phyloP scores from a whole-genome alignment of 2,797 vertebrate genomes.

The Tiaroga cobitis region DNA sequence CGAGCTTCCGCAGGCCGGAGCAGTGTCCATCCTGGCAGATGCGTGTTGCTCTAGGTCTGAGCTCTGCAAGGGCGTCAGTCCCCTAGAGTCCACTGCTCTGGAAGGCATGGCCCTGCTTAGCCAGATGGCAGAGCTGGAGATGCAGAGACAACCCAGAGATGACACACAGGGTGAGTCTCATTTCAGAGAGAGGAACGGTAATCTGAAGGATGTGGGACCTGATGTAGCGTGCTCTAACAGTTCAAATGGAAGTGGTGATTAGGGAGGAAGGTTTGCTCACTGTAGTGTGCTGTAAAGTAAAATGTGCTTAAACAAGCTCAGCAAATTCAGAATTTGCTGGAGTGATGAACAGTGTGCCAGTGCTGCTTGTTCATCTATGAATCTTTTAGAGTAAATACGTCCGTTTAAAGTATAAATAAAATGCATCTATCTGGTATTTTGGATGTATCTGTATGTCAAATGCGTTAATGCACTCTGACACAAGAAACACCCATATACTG shows the following conservation, averaged over 20 bases:
- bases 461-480: slow-evolving; percentile 18
- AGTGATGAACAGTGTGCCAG: no score
- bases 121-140: slow-evolving; percentile 89
- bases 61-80: slow-evolving; percentile 66
- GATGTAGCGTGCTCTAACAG: slow-evolving; percentile 11
- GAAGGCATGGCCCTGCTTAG: slow-evolving; percentile 95
- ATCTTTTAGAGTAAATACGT: slow-evolving; percentile 34
- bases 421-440: not conserved
- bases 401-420: slow-evolving; percentile 29
- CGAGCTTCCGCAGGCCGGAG: slow-evolving; percentile 85
- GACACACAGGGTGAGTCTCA: slow-evolving; percentile 70
- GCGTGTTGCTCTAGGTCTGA: slow-evolving; percentile 59
- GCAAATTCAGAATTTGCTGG: no score
- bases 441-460: slow-evolving; percentile 5
- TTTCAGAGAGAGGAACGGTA: slow-evolving; percentile 1
- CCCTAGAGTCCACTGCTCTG: slow-evolving; percentile 85
- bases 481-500: slow-evolving; percentile 26
- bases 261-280: slow-evolving; percentile 21
- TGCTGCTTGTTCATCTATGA: slow-evolving; percentile 20
- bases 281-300: slow-evolving; percentile 27
- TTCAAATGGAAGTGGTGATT: not conserved
- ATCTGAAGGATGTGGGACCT: slow-evolving; percentile 33
- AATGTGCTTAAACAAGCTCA: slow-evolving; percentile 23
- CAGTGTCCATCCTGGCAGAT: slow-evolving; percentile 65
- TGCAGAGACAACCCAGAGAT: slow-evolving; percentile 80